Evolutionary conservation across 2,797 vertebrate genomes (phyloP), one percentile per base, ranked within the genome.

Genomic region (Rhinichthys osculus): DNA sequence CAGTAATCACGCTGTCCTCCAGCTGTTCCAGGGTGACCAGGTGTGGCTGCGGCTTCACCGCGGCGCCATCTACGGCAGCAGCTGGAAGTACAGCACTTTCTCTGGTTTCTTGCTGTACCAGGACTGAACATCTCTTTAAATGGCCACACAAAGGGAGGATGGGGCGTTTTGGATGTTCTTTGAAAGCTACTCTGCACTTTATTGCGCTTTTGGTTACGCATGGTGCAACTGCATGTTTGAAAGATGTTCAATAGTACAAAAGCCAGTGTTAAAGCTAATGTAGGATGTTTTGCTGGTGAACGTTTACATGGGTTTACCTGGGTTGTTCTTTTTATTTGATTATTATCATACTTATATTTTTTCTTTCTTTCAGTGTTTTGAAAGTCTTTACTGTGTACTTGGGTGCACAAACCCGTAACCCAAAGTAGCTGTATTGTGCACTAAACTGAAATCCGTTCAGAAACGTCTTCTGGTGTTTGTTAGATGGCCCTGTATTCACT

Each of bases 81-180:
- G 97, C 78, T 99, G 98, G 98, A 99, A 99, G 92, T 99, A 99
- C 59, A 99, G 98, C 90, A 99, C 98, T 13, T 99, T 99, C 89
- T 99, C 98, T 4, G 98, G 98, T 89, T 99, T 99, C 91, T 94
- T 99, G 86, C 96, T 99, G 81, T 99, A 99, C 93, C 98, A 98
- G 93, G 98, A 99, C 91, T 99, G 93, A 98, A 90, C 89, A 14
- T 80, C 17, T 35, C 50, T 27, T 30, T 38, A 10, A 44, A 74
- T 69, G 27, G 83, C 83, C 85, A 86, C 81, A 30, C 70, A 42
- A 69, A 42, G 40, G 38, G 66, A 83, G 50, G 64, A 82, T 44
- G 10, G 52, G 77, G 23, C 67, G 47, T 72, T 87, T 78, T 74
- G 76, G 59, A 67, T 78, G 42, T 83, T 62, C 27, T 27, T 73